A percentile compares a stretch with the other conserved stretches of the same genome.
phyloP scores from a whole-genome alignment of 2,113 vertebrate genomes.

The Ictalurus furcatus region DNA sequence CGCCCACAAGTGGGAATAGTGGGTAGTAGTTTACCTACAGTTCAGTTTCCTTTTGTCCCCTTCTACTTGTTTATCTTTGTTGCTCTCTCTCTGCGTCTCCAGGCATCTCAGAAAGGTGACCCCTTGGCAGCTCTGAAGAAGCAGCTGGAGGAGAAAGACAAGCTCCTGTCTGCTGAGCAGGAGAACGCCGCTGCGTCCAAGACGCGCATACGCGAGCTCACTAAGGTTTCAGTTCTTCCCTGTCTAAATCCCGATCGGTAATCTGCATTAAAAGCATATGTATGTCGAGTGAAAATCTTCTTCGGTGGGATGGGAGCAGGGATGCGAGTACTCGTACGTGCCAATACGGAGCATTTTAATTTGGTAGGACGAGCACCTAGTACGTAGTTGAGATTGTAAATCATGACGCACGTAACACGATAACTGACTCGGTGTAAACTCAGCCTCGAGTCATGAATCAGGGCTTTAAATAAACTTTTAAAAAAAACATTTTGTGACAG shows the following conservation, averaged over 20 bases:
- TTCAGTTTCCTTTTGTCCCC: not conserved
- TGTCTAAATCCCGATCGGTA: not conserved
- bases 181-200: conserved; percentile 72
- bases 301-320: not conserved
- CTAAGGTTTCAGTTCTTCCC: conserved; percentile 69
- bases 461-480: not conserved
- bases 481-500: not conserved
- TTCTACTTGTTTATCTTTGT: not conserved
- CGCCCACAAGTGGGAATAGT: not conserved
- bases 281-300: not conserved
- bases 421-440: not conserved
- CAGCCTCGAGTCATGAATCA: not conserved
- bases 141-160: conserved; percentile 87
- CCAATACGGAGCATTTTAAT: not conserved
- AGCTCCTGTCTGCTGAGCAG: conserved; percentile 77
- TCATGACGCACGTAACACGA: not conserved
- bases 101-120: conserved; percentile 85
- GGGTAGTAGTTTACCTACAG: not conserved
- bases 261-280: not conserved
- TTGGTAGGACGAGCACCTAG: not conserved
- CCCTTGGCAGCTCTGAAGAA: conserved; percentile 77
- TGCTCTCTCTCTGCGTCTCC: conserved; percentile 15
- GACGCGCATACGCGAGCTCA: conserved; percentile 78
- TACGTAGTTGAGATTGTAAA: not conserved
- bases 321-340: not conserved